Conservation (phyloP, 2,888 invertebrate species). For the Lamellibrachia satsuma region DNA sequence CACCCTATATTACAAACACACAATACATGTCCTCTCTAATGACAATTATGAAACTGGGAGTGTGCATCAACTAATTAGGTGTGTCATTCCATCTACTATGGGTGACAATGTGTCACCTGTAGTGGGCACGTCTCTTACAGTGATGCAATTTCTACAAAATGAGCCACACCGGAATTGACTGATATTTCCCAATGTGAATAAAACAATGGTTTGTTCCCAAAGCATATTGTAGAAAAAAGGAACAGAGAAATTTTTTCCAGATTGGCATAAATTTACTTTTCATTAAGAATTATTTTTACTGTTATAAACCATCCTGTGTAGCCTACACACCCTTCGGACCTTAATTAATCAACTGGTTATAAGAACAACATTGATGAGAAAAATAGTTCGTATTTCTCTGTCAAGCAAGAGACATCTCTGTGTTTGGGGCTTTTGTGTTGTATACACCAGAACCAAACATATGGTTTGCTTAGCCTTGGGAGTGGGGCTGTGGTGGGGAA, state of each 20-base stretch:
- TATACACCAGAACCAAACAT: neutral
- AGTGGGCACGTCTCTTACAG: neutral
- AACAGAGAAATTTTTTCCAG: neutral
- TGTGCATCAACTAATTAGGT: neutral
- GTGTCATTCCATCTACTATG: neutral
- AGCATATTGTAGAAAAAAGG: neutral
- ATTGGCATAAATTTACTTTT: neutral
- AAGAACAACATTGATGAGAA: neutral
- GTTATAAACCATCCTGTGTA: neutral
- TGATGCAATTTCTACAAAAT: neutral
- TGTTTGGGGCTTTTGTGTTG: neutral
- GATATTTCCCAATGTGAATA: neutral
- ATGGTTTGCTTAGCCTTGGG: neutral
- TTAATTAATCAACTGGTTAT: neutral
- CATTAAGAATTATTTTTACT: neutral
- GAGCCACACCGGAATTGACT: neutral
- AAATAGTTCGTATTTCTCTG: neutral
- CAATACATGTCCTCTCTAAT: neutral
- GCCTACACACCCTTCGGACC: neutral
- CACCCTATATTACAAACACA: neutral
- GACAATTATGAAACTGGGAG: neutral
- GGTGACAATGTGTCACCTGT: neutral
- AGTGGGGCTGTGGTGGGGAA: neutral
- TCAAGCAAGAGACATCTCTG: neutral
- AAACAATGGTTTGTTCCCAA: neutral